Evolutionary conservation across 2,797 vertebrate genomes (phyloP).

Genomic region (Macropodus opercularis): DNA sequence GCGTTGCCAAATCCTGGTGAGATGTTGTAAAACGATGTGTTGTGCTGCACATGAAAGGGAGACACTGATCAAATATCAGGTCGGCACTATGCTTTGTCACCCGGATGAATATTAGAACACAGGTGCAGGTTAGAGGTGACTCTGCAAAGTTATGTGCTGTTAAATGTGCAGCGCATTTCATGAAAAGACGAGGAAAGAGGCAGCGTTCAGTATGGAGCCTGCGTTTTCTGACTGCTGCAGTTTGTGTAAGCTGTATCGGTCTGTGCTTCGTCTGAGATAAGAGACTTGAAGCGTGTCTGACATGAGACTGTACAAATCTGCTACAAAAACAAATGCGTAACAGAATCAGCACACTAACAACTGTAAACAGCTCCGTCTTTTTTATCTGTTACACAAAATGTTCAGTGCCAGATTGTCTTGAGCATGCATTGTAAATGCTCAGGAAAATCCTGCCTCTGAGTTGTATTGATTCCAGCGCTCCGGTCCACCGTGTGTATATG

Average conservation of each 20-base stretch:
- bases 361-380: constrained; percentile 8
- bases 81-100: not conserved
- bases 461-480: constrained; percentile 66
- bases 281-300: not conserved
- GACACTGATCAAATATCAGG: not conserved
- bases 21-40: not conserved
- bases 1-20: not conserved
- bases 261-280: not conserved
- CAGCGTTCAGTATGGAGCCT: constrained; percentile 2
- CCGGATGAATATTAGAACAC: not conserved
- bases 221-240: constrained; percentile 3
- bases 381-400: constrained; percentile 35
- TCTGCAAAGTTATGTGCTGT: not conserved
- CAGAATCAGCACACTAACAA: constrained; percentile 19
- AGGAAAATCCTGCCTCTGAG: constrained; percentile 67
- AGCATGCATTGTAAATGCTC: constrained; percentile 54
- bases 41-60: not conserved
- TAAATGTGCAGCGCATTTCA: not conserved
- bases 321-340: constrained; percentile 1
- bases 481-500: constrained; percentile 30
- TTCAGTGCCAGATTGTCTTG: constrained; percentile 32
- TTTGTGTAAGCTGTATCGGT: not conserved
- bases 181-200: not conserved
- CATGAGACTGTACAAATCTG: constrained; percentile 1
- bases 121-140: not conserved